These are phyloP conservation scores for Drosophila paramelanica DNA, from an alignment of 2,888 invertebrate species.

Conservation along the genomic window DNA sequence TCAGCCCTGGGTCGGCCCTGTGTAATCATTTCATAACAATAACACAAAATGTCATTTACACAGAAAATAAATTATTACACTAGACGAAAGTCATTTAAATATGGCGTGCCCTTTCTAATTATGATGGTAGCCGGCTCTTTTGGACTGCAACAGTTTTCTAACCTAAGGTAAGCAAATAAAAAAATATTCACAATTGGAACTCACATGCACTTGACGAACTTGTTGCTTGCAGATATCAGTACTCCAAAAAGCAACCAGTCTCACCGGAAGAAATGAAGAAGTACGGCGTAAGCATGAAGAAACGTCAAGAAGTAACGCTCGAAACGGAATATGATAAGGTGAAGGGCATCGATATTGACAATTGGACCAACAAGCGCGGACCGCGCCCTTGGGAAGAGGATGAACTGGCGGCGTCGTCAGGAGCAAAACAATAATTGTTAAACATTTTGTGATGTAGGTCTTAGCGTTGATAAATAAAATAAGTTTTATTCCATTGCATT, in stretches of 20 bases:
- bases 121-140: constrained; percentile 92
- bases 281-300: constrained; percentile 89
- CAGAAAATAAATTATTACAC: constrained; percentile 68
- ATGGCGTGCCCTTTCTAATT: constrained; percentile 90
- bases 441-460: constrained; percentile 17
- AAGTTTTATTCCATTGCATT: constrained; percentile 14
- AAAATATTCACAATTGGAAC: not conserved
- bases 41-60: constrained; percentile 68
- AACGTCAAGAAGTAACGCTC: constrained; percentile 89
- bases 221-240: constrained; percentile 86
- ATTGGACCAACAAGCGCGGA: constrained; percentile 94
- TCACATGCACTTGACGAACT: constrained; percentile 8
- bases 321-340: constrained; percentile 91
- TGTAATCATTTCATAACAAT: constrained; percentile 66
- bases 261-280: constrained; percentile 89
- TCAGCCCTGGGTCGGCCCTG: constrained; percentile 31
- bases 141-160: constrained; percentile 90
- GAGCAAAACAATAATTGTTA: constrained; percentile 39
- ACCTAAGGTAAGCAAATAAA: constrained; percentile 87
- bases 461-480: constrained; percentile 38
- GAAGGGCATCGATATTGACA: constrained; percentile 90
- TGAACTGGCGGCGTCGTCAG: constrained; percentile 1
- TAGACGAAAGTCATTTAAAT: constrained; percentile 85
- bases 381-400: constrained; percentile 93
- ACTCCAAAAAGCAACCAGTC: constrained; percentile 87